phyloP scores from a whole-genome alignment of 2,797 vertebrate genomes.

The Margarornis squamiger region DNA sequence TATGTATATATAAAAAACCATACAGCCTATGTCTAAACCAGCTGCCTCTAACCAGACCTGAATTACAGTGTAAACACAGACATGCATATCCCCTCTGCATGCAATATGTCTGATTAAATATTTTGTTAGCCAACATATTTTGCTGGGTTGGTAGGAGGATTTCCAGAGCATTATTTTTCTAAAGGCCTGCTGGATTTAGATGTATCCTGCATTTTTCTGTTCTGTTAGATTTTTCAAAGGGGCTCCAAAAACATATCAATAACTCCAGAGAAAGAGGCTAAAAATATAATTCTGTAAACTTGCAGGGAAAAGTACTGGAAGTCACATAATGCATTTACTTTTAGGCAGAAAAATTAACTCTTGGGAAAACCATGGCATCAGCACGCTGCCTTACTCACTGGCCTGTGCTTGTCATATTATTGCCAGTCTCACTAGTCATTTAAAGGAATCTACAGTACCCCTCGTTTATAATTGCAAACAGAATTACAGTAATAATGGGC shows the following conservation, averaged over 20 bases:
- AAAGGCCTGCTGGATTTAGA: background rate
- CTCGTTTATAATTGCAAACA: background rate
- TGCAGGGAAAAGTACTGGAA: background rate
- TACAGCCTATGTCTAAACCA: background rate
- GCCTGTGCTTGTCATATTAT: background rate
- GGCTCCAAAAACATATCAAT: background rate
- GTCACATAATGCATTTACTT: background rate
- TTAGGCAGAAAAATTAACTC: background rate
- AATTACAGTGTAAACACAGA: constrained; percentile 32
- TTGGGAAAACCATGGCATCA: background rate
- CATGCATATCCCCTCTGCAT: background rate
- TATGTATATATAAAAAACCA: background rate
- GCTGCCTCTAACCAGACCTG: constrained; percentile 6
- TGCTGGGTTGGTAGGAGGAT: background rate
- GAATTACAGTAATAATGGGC: background rate
- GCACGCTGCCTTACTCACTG: background rate
- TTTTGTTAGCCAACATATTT: background rate
- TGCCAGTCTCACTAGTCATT: background rate
- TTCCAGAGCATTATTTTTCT: background rate
- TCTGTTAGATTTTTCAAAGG: background rate
- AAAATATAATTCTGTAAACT: background rate
- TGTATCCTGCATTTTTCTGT: background rate
- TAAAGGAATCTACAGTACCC: background rate
- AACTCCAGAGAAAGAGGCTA: background rate
- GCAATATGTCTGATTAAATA: background rate